phyloP scores from a whole-genome alignment of 2,888 invertebrate genomes.

The Caenorhabditis sulstoni region DNA sequence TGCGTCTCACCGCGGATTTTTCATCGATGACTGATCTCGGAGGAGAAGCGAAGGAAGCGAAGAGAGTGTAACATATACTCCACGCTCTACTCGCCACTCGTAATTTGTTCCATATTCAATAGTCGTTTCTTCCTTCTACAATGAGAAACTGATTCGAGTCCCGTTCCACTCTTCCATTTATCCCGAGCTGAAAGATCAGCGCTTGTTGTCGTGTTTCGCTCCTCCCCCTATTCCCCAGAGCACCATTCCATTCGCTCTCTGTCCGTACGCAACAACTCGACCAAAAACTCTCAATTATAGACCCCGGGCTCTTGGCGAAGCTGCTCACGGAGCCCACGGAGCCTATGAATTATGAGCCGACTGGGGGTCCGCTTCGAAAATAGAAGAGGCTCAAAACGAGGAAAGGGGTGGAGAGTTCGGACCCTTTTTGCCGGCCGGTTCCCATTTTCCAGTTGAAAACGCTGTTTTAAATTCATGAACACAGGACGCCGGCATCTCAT shows the following conservation, averaged over 20 bases:
- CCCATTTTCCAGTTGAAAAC: conserved; percentile 21
- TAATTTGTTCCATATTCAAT: conserved; percentile 29
- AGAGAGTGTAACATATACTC: conserved; percentile 29
- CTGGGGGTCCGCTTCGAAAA: conserved; percentile 2
- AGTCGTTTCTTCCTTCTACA: too few relatives aligned
- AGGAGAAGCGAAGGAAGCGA: conserved; percentile 15
- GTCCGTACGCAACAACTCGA: conserved; percentile 13
- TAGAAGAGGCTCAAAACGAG: not conserved
- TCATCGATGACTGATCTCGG: conserved; percentile 29
- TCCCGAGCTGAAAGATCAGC: conserved; percentile 44
- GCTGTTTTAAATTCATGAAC: conserved; percentile 58
- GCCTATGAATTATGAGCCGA: conserved; percentile 41
- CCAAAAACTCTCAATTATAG: conserved; percentile 40
- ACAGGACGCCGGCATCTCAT: conserved; percentile 25
- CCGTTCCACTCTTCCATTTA: not conserved
- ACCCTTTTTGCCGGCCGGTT: not conserved
- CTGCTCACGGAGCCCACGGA: conserved; percentile 16
- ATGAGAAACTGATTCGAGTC: too few relatives aligned
- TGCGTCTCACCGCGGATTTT: conserved; percentile 29
- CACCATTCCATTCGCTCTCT: conserved; percentile 20
- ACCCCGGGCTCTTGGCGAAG: not conserved
- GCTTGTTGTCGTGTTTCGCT: conserved; percentile 10
- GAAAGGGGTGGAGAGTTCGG: conserved; percentile 7
- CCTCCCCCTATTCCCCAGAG: conserved; percentile 43
- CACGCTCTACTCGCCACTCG: conserved; percentile 11